A percentile compares a stretch with the other conserved stretches of the same genome.
Conservation (phyloP, 2,797 vertebrate species). For the Scyliorhinus canicula region DNA sequence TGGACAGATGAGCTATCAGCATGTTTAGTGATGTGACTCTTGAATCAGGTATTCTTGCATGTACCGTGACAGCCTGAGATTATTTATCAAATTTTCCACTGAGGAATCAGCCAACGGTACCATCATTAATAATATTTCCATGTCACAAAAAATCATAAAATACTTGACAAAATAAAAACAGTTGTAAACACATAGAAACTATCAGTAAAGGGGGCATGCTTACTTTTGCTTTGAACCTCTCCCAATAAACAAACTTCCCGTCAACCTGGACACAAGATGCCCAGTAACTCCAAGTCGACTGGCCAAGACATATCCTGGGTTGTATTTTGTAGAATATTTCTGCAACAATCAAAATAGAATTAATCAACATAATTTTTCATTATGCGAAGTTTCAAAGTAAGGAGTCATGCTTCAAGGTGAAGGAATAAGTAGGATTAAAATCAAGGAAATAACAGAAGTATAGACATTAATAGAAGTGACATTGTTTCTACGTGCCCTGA, state of each 20-base stretch:
- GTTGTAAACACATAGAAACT: background rate
- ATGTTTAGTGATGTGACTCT: background rate
- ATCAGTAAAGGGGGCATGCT: slow-evolving; percentile 51
- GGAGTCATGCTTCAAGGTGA: background rate
- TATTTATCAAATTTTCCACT: background rate
- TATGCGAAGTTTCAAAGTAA: background rate
- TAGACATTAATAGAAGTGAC: background rate
- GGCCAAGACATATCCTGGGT: slow-evolving; percentile 86
- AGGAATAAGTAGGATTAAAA: background rate
- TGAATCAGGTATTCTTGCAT: background rate
- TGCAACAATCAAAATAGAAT: slow-evolving; percentile 50
- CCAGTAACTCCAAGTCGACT: slow-evolving; percentile 86
- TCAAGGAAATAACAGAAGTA: background rate
- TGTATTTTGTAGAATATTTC: slow-evolving; percentile 96
- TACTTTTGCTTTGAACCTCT: slow-evolving; percentile 92
- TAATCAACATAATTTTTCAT: background rate
- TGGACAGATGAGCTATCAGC: background rate
- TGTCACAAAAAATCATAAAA: background rate
- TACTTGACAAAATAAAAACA: background rate
- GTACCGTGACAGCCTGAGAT: background rate
- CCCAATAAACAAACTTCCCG: slow-evolving; percentile 94
- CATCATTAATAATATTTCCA: background rate
- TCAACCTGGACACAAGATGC: slow-evolving; percentile 97
- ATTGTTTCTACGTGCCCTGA: background rate
- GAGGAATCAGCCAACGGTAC: background rate